These are phyloP conservation scores for Cricetomys ansorgei DNA, from an alignment of 2,113 vertebrate species.

Conservation along the genomic window DNA sequence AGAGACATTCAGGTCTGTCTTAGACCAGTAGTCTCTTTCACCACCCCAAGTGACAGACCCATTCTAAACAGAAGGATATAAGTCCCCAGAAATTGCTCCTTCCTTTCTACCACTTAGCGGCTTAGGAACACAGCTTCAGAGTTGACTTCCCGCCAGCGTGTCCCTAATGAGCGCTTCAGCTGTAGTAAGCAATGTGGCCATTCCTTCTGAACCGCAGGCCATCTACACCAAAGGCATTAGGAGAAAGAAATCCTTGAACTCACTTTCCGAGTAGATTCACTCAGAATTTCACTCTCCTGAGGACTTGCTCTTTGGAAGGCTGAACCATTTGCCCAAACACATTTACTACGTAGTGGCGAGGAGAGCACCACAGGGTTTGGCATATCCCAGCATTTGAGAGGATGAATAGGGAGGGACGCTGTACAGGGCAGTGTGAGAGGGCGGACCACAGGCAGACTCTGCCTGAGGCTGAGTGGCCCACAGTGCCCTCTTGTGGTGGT, in stretches of 20 bases:
- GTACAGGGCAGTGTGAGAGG: neutral
- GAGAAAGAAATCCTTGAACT: neutral
- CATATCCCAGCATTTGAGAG: neutral
- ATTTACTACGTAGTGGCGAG: neutral
- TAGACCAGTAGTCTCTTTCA: neutral
- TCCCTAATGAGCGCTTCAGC: slow-evolving; percentile 35
- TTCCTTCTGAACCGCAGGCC: slow-evolving; percentile 3
- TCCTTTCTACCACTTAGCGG: slow-evolving; percentile 1
- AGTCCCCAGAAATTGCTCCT: neutral
- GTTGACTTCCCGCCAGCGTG: neutral
- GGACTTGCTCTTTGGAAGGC: neutral
- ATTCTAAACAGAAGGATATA: slow-evolving; percentile 4
- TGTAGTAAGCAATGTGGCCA: neutral
- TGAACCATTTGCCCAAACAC: neutral
- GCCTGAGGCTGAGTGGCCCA: neutral
- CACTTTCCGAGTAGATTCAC: neutral
- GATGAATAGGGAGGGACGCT: neutral
- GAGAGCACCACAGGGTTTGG: neutral
- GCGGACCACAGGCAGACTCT: too few relatives aligned
- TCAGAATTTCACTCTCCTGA: neutral
- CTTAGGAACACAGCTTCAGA: neutral
- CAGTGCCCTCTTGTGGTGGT: slow-evolving; percentile 59
- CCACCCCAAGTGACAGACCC: neutral
- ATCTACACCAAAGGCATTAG: slow-evolving; percentile 31
- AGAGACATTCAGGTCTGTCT: neutral